Evolutionary conservation across 2,113 vertebrate genomes (phyloP).

Genomic region (Scomber colias): DNA sequence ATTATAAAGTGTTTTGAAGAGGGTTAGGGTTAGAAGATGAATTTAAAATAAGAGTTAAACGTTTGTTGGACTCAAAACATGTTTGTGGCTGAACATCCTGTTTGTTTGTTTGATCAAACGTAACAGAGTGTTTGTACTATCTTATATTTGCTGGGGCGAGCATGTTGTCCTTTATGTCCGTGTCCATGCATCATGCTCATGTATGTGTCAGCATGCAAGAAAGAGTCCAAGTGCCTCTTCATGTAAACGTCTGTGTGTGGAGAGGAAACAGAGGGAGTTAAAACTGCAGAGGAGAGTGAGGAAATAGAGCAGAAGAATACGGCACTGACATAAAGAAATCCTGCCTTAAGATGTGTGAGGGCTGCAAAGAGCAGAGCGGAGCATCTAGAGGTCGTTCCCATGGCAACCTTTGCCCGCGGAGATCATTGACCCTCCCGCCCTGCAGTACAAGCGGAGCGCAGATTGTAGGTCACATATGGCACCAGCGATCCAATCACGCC

Average conservation of each 20-base stretch:
- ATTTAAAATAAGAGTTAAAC: not conserved
- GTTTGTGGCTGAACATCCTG: slow-evolving; percentile 14
- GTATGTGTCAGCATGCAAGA: slow-evolving; percentile 19
- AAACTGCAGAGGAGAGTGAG: slow-evolving; percentile 51
- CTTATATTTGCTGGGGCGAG: slow-evolving; percentile 9
- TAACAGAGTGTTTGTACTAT: not conserved
- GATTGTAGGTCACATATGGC: slow-evolving; percentile 89
- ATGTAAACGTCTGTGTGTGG: slow-evolving; percentile 28
- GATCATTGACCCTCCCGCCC: slow-evolving; percentile 82
- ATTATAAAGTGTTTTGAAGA: slow-evolving; percentile 4
- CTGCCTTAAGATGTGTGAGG: slow-evolving; percentile 73
- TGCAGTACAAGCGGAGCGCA: slow-evolving; percentile 71
- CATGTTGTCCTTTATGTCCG: slow-evolving; percentile 6
- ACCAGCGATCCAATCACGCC: slow-evolving; percentile 84
- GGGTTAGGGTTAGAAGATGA: not conserved
- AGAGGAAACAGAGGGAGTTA: slow-evolving; percentile 52
- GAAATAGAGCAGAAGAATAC: slow-evolving; percentile 86
- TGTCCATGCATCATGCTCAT: slow-evolving; percentile 1
- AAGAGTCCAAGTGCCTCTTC: slow-evolving; percentile 41
- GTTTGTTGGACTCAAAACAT: not conserved
- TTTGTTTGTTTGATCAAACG: slow-evolving; percentile 10
- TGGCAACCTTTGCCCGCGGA: slow-evolving; percentile 85
- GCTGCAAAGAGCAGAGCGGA: slow-evolving; percentile 64
- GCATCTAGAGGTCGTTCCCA: slow-evolving; percentile 86
- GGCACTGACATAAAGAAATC: slow-evolving; percentile 74